These are phyloP conservation scores for Neoniphon sammara DNA, from an alignment of 2,797 vertebrate genomes.

Conservation along the genomic window DNA sequence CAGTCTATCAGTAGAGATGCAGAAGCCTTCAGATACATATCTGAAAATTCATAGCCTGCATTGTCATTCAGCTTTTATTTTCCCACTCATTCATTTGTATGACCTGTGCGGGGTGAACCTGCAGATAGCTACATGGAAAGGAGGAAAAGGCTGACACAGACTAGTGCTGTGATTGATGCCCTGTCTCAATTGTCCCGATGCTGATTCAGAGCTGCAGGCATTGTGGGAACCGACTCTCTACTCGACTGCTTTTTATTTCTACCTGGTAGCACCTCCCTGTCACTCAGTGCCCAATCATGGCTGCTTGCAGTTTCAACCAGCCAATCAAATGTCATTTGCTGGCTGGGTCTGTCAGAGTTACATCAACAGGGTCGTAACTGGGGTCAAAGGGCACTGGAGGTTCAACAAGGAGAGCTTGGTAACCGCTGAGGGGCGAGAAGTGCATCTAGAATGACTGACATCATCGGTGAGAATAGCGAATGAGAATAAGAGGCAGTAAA, in stretches of 20 bases:
- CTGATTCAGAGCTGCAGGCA: conserved; percentile 68
- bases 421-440: conserved; percentile 13
- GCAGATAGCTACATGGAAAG: conserved; percentile 46
- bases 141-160: conserved; percentile 67
- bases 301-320: conserved; percentile 40
- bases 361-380: not conserved
- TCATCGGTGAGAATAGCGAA: conserved; percentile 9
- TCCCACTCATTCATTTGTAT: conserved; percentile 60
- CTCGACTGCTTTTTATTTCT: conserved; percentile 62
- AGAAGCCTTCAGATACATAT: conserved; percentile 12
- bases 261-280: conserved; percentile 58
- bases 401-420: conserved; percentile 2
- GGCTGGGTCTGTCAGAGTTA: conserved; percentile 28
- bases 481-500: not conserved
- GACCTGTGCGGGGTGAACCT: conserved; percentile 44
- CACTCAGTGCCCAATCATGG: conserved; percentile 54
- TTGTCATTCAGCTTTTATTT: conserved; percentile 58
- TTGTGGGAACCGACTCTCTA: conserved; percentile 59
- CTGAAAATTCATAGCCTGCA: not conserved
- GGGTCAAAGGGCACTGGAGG: conserved; percentile 16
- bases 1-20: conserved; percentile 35
- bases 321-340: conserved; percentile 32
- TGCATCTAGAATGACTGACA: conserved; percentile 4
- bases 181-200: conserved; percentile 55
- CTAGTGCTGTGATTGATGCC: conserved; percentile 67